Percentiles rank a stretch among this genome's conserved stretches.
Evolutionary conservation across 2,113 vertebrate genomes (phyloP).

Genomic region (cattle (Bos taurus)): DNA sequence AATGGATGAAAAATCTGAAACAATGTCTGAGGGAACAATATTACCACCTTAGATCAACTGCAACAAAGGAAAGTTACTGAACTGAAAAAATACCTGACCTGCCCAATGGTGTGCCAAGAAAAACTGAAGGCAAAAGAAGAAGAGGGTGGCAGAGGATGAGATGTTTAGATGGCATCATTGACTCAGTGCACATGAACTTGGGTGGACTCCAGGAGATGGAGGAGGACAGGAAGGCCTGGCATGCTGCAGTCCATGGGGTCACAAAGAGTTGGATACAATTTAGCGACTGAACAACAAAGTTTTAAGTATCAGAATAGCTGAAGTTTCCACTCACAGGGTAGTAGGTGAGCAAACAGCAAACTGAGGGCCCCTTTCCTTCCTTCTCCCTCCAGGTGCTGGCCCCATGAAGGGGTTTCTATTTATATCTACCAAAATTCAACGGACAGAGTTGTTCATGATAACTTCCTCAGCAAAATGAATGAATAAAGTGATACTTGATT

Average conservation of each 20-base stretch:
- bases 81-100: background rate
- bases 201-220: background rate
- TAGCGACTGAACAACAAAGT: background rate
- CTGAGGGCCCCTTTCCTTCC: background rate
- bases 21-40: background rate
- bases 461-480: background rate
- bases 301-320: background rate
- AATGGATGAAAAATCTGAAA: background rate
- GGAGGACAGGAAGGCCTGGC: background rate
- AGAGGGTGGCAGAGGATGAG: background rate
- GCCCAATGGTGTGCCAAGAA: background rate
- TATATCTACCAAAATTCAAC: background rate
- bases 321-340: background rate
- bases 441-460: background rate
- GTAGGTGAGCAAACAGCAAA: background rate
- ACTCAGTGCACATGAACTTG: background rate
- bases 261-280: background rate
- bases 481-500: background rate
- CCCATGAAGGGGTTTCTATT: background rate
- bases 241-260: background rate
- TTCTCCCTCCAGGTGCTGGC: background rate
- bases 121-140: background rate
- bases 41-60: background rate
- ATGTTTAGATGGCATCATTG: background rate
- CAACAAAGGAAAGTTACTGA: background rate